Evolutionary conservation across 2,113 vertebrate genomes (phyloP).

Genomic region (Phycodurus eques): DNA sequence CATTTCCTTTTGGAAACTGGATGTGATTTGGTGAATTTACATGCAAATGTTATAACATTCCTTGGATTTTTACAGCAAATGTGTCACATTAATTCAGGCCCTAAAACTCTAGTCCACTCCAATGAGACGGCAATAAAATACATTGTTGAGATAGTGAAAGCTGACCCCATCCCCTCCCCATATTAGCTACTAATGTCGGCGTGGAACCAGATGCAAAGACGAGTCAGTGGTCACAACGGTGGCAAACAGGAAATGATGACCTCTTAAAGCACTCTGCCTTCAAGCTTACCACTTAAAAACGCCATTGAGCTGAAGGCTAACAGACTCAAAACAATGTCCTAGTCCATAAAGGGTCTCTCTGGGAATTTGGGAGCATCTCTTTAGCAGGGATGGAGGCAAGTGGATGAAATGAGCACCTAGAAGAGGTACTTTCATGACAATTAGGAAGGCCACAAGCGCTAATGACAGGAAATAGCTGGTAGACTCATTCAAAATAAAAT

Average conservation of each 20-base stretch:
- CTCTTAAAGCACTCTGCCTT: conserved; percentile 19
- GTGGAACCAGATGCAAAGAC: background rate
- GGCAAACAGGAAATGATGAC: conserved; percentile 17
- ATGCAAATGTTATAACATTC: background rate
- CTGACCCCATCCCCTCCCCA: background rate
- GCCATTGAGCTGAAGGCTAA: conserved; percentile 33
- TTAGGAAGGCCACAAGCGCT: background rate
- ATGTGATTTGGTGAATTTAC: background rate
- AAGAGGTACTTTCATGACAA: conserved; percentile 5
- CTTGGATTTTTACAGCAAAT: too few species aligned
- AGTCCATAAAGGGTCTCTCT: conserved; percentile 41
- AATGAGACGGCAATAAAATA: background rate
- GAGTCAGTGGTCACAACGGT: conserved; percentile 16
- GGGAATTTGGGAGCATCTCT: conserved; percentile 29
- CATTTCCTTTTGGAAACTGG: background rate
- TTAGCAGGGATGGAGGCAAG: background rate
- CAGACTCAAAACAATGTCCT: conserved; percentile 26
- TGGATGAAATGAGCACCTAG: conserved; percentile 6
- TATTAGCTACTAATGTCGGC: background rate
- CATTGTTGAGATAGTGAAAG: background rate
- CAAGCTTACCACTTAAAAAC: conserved; percentile 35
- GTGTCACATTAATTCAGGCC: background rate
- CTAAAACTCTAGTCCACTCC: background rate
- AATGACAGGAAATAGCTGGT: background rate
- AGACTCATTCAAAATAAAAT: background rate